Base-by-base conservation (phyloP, 92 coral and sea anemone species). In the Porites divaricata region DNA sequence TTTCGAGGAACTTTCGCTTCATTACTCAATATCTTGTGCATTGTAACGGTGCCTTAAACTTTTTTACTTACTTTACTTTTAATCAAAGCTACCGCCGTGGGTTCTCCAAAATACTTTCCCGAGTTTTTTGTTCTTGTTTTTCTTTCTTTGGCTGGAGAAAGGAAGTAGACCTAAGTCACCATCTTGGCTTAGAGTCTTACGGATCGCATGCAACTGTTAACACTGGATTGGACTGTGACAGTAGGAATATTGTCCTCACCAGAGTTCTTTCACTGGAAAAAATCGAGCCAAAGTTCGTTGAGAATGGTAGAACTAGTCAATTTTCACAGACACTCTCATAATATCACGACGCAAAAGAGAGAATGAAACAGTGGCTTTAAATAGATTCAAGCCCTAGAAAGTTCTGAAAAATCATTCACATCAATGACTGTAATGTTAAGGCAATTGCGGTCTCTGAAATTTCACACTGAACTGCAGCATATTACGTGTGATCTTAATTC, bases 11-110 rank as follows among this genome's bases (percentile, higher is more conserved):
- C 74, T 91, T 91, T 68, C 92, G 95, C 53, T 91, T 91, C 52
- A 63, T 82, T 21, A 52, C 95, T 21, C 90, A 89, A 21, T 91
- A 79, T 57, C 76, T 91, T n/a, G 92, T 91, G 12, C 95, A 91
- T 56, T 85, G 87, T 16, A 88, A 88, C 74, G 84, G 90, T 8
- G 75, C 87, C 45, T 54, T 91, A 13, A 91, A 88, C 66, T 91
- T 91, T 79, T 85, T 88, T 21, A 85, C 87, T 24, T 91, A 91
- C 59, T 88, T 91, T 64, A 82, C 84, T 13, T 91, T 88, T 67
- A 91, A 91, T 77, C 80, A 85, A 64, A 86, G 80, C 45, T 88
- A 88, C 51, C 92, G 95, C 9, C 88, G 81, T 20, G 88, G 82
- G 26, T 75, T 84, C 67, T 35, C 51, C 14, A 21, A 14, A n/a